A percentile compares a stretch with the other conserved stretches of the same genome.
phyloP scores from a whole-genome alignment of 92 coral and sea anemone genomes.

The Actinernus sp. region DNA sequence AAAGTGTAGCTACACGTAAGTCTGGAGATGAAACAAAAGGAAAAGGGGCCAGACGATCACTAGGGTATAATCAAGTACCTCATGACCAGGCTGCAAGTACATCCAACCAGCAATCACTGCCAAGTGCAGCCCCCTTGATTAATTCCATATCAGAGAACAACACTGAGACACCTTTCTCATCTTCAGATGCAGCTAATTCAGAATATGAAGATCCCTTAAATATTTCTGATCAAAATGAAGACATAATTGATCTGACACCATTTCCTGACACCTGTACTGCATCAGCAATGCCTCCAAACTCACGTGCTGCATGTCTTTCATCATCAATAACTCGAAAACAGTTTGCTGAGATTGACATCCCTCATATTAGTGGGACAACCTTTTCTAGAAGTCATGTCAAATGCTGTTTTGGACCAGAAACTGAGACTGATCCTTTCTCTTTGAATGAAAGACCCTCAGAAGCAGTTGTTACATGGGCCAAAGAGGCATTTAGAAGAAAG shows the following conservation, averaged over 20 bases:
- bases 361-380: background rate
- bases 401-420: background rate
- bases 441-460: slow-evolving; percentile 4
- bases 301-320: background rate
- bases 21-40: too few species aligned
- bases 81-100: too few species aligned
- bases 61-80: too few species aligned
- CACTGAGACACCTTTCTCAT: too few species aligned
- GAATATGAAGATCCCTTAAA: too few species aligned
- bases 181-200: too few species aligned
- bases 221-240: too few species aligned
- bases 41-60: too few species aligned
- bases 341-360: background rate
- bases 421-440: slow-evolving; percentile 1
- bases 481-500: background rate
- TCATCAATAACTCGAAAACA: background rate
- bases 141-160: too few species aligned
- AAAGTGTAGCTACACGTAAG: too few species aligned
- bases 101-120: too few species aligned
- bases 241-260: background rate
- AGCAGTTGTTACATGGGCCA: background rate
- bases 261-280: background rate
- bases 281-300: background rate
- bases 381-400: background rate
- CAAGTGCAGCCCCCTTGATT: too few species aligned